Conservation (phyloP, 2,888 invertebrate genomes). For the Melikaiella ostensackeni region DNA sequence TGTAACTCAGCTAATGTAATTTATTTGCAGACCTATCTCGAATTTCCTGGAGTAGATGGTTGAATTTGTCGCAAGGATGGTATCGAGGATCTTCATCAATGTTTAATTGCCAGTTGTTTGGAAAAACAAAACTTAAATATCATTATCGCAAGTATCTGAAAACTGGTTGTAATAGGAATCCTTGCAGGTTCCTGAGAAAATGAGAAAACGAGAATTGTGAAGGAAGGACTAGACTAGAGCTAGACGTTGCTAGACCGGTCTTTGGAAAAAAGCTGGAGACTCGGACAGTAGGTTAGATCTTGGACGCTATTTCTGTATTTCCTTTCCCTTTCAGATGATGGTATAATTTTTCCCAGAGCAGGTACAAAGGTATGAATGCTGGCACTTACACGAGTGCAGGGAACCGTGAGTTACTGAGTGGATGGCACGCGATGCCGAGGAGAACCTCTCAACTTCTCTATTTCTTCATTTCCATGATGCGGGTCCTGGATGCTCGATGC, state of each 20-base stretch:
- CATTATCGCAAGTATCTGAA: not conserved
- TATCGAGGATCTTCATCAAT: too few relatives aligned
- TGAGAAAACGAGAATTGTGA: not conserved
- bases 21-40: too few relatives aligned
- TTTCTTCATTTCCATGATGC: slow-evolving; percentile 62
- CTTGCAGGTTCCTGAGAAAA: not conserved
- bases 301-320: slow-evolving; percentile 29
- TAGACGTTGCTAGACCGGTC: slow-evolving; percentile 73
- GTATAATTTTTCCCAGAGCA: not conserved
- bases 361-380: slow-evolving; percentile 4
- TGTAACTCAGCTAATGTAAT: too few relatives aligned
- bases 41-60: too few relatives aligned
- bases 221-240: slow-evolving; percentile 64
- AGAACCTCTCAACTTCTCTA: slow-evolving; percentile 53
- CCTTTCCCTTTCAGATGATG: slow-evolving; percentile 21
- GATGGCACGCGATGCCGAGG: slow-evolving; percentile 55
- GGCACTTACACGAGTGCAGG: slow-evolving; percentile 40
- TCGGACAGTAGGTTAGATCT: slow-evolving; percentile 55
- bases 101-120: not conserved
- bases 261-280: slow-evolving; percentile 59
- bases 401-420: slow-evolving; percentile 32
- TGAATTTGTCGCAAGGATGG: too few relatives aligned
- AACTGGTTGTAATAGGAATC: not conserved
- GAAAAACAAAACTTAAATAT: not conserved
- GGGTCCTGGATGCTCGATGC: slow-evolving; percentile 50